Conservation (phyloP, 2,797 vertebrate genomes). For the Aythya fuligula region DNA sequence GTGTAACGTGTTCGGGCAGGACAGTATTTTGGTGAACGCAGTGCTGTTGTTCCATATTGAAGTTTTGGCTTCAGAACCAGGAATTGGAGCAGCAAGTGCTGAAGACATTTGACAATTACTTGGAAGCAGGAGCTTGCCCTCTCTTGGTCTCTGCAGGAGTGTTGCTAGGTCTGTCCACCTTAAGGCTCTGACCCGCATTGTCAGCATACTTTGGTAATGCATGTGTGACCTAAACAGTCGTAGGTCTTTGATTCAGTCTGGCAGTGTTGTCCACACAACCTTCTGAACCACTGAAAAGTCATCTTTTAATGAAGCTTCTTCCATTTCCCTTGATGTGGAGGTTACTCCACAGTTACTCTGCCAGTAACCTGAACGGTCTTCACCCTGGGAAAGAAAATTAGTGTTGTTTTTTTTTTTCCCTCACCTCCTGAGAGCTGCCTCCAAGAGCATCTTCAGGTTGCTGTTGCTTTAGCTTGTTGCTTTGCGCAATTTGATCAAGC, state of each 20-base stretch:
- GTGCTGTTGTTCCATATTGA: background rate
- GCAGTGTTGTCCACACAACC: background rate
- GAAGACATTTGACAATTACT: background rate
- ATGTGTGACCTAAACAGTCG: background rate
- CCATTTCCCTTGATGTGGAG: background rate
- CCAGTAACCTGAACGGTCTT: background rate
- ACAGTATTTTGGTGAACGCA: background rate
- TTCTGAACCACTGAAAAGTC: background rate
- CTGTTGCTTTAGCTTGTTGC: background rate
- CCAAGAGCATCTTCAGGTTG: background rate
- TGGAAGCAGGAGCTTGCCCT: background rate
- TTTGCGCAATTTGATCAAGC: background rate
- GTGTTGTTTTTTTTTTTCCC: background rate
- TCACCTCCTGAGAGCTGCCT: background rate
- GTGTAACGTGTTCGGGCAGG: no score
- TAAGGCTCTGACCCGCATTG: background rate
- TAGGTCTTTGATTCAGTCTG: background rate
- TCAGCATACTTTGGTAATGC: background rate
- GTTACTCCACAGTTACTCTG: background rate
- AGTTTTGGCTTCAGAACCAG: background rate
- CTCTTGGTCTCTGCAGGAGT: background rate
- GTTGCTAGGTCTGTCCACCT: background rate
- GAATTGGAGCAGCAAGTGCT: background rate
- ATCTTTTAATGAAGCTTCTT: background rate
- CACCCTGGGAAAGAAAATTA: background rate